Evolutionary conservation across 2,888 invertebrate genomes (phyloP).

Genomic region (Ypsolopha sequella): DNA sequence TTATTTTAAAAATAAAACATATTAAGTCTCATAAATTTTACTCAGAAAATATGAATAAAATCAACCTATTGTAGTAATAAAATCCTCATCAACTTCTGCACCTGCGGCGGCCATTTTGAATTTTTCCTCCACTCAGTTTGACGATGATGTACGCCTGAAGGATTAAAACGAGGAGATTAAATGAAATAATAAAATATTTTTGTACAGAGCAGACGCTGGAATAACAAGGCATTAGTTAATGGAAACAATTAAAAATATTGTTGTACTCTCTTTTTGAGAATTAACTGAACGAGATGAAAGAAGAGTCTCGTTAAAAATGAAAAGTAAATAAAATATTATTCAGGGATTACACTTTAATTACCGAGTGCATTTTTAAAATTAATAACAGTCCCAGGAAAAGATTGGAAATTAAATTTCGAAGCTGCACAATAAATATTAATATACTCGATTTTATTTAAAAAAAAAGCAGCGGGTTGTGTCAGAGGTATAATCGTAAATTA

Average conservation of each 20-base stretch:
- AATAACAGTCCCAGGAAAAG: background rate
- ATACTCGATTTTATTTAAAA: too few relatives aligned
- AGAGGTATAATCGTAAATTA: too few relatives aligned
- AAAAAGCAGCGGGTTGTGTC: too few relatives aligned
- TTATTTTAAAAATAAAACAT: background rate
- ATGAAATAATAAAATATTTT: background rate
- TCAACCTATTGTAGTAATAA: slow-evolving; percentile 6
- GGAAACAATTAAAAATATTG: background rate
- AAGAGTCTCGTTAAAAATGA: too few relatives aligned
- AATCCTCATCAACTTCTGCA: slow-evolving; percentile 33
- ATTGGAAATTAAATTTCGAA: background rate
- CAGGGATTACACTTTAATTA: background rate
- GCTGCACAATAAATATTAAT: background rate
- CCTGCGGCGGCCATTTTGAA: slow-evolving; percentile 46
- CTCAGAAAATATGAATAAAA: background rate
- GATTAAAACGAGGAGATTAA: background rate
- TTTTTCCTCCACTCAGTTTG: slow-evolving; percentile 10
- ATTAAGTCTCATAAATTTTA: background rate
- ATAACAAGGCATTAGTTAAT: background rate
- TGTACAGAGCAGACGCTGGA: background rate
- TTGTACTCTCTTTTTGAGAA: too few relatives aligned
- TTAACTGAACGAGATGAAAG: too few relatives aligned
- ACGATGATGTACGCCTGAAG: slow-evolving; percentile 1
- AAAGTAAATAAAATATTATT: background rate
- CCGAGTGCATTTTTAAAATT: background rate